A percentile compares a stretch with the other conserved stretches of the same genome.
These are phyloP conservation scores for Penelope pileata DNA, from an alignment of 2,113 vertebrate genomes.

Conservation along the genomic window DNA sequence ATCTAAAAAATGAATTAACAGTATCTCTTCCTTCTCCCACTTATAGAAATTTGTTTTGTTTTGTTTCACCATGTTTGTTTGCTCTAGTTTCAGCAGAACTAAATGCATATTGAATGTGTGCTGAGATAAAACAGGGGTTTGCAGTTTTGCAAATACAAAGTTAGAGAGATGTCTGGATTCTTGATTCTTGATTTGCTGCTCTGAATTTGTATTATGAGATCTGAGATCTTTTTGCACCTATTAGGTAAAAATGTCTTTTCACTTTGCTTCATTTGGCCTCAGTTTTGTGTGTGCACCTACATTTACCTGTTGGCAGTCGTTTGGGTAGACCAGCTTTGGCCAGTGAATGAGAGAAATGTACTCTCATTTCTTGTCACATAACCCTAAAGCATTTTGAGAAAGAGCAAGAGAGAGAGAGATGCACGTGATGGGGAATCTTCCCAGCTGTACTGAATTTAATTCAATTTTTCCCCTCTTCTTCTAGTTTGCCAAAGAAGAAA, in stretches of 20 bases:
- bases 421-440: background rate
- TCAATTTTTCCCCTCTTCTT: constrained; percentile 14
- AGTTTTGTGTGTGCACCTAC: background rate
- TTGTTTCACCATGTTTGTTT: background rate
- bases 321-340: background rate
- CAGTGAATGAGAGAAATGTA: background rate
- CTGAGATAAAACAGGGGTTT: background rate
- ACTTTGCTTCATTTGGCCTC: background rate
- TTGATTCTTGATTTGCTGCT: background rate
- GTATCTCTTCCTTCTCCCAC: background rate
- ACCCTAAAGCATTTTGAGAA: background rate
- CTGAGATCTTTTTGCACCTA: background rate
- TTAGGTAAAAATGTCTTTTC: background rate
- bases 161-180: background rate
- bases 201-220: background rate
- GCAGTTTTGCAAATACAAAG: background rate
- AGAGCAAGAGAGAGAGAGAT: background rate
- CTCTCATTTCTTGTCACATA: background rate
- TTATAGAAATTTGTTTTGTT: background rate
- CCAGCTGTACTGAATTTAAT: background rate
- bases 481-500: constrained; percentile 63
- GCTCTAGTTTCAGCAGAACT: background rate
- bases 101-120: background rate
- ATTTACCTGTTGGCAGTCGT: background rate
- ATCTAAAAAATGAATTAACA: background rate